These are phyloP conservation scores for Melanostoma scalare DNA, from an alignment of 2,888 invertebrate species.

Conservation along the genomic window DNA sequence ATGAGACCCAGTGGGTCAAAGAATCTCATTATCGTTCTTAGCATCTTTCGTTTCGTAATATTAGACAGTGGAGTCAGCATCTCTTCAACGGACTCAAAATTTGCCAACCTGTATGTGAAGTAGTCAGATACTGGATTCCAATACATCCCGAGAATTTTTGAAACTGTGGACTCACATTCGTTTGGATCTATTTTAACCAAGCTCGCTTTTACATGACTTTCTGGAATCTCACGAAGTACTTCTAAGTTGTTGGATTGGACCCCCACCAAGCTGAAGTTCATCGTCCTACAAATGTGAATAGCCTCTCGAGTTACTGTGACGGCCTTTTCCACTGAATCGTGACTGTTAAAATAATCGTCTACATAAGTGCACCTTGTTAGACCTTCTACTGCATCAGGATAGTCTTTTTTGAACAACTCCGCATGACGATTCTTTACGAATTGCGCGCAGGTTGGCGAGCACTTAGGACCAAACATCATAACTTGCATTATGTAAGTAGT, in stretches of 20 bases:
- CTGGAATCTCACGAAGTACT: not conserved
- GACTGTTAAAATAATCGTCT: slow-evolving; percentile 47
- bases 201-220: not conserved
- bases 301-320: not conserved
- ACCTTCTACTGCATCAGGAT: slow-evolving; percentile 10
- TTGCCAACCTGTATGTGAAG: not conserved
- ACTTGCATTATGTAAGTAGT: slow-evolving; percentile 58
- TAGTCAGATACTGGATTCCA: not conserved
- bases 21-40: not conserved
- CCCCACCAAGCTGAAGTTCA: slow-evolving; percentile 5
- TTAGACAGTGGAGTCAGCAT: not conserved
- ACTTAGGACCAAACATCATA: slow-evolving; percentile 69
- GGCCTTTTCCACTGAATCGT: not conserved
- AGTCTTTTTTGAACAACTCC: not conserved
- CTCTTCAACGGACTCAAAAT: not conserved
- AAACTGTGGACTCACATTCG: not conserved
- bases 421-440: slow-evolving; percentile 58
- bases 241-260: not conserved
- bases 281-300: not conserved
- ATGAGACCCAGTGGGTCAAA: slow-evolving; percentile 5
- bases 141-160: not conserved
- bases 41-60: not conserved
- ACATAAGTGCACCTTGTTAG: slow-evolving; percentile 51
- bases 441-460: slow-evolving; percentile 59
- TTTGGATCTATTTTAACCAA: no score